These are phyloP conservation scores for Drosophila melanica DNA, from an alignment of 1,140 invertebrate species.

Conservation along the genomic window DNA sequence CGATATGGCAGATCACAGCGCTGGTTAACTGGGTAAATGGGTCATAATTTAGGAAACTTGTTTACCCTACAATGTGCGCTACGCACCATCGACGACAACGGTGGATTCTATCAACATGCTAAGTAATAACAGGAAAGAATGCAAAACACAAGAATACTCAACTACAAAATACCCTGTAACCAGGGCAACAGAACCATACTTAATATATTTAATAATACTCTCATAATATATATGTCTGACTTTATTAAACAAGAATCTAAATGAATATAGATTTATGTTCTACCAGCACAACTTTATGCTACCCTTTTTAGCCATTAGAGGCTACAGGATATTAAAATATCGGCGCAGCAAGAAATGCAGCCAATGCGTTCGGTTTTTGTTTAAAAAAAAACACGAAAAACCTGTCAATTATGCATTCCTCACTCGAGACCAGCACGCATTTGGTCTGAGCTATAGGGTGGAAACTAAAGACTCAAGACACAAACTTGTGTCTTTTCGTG, in stretches of 20 bases:
- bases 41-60: constrained; percentile 80
- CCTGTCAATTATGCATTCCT: constrained; percentile 46
- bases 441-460: constrained; percentile 9
- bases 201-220: too few species aligned
- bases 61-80: constrained; percentile 50
- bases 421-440: constrained; percentile 2
- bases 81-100: constrained; percentile 49
- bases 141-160: background rate
- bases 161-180: background rate
- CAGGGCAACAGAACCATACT: too few species aligned
- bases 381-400: constrained; percentile 51
- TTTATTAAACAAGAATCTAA: background rate
- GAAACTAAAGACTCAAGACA: constrained; percentile 40
- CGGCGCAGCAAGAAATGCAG: constrained; percentile 21
- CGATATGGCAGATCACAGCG: constrained; percentile 24
- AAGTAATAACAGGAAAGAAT: constrained; percentile 22
- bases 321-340: constrained; percentile 4
- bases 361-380: constrained; percentile 46
- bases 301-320: background rate
- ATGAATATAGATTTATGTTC: too few species aligned
- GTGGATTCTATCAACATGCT: constrained; percentile 64
- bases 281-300: background rate
- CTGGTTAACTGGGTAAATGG: constrained; percentile 75
- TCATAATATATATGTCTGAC: too few species aligned
- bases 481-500: constrained; percentile 13